These are phyloP conservation scores for Rugalucina vietnamica DNA, from an alignment of 2,888 invertebrate genomes.

Conservation along the genomic window DNA sequence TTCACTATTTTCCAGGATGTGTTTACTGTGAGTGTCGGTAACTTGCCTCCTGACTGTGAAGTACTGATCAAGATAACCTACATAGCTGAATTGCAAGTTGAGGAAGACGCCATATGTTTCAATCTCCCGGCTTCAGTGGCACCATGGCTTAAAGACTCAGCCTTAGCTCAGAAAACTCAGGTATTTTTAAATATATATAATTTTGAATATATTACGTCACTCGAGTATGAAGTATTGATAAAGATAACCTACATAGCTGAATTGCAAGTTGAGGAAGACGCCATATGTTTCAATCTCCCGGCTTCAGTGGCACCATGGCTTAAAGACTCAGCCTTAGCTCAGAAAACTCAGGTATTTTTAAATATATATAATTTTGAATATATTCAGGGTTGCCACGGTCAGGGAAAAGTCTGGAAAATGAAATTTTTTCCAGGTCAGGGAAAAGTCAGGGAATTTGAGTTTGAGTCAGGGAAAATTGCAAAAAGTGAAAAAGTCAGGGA, in stretches of 20 bases:
- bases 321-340: constrained; percentile 73
- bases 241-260: constrained; percentile 84
- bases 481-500: too few relatives aligned
- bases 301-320: constrained; percentile 83
- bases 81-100: constrained; percentile 82
- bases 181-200: constrained; percentile 63
- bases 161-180: constrained; percentile 78
- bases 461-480: too few relatives aligned
- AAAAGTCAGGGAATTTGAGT: too few relatives aligned
- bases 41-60: constrained; percentile 80
- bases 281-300: constrained; percentile 81
- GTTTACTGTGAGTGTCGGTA: constrained; percentile 84
- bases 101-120: constrained; percentile 81
- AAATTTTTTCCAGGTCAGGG: too few relatives aligned
- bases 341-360: constrained; percentile 79
- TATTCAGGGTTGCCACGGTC: too few relatives aligned
- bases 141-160: constrained; percentile 80
- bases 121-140: constrained; percentile 81
- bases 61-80: constrained; percentile 84
- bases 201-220: too few relatives aligned
- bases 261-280: constrained; percentile 81
- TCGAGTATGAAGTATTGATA: constrained; percentile 81
- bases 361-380: too few relatives aligned
- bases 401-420: too few relatives aligned
- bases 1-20: constrained; percentile 79